Evolutionary conservation across 2,113 vertebrate species (phyloP).

Genomic region (Diadophis punctatus): DNA sequence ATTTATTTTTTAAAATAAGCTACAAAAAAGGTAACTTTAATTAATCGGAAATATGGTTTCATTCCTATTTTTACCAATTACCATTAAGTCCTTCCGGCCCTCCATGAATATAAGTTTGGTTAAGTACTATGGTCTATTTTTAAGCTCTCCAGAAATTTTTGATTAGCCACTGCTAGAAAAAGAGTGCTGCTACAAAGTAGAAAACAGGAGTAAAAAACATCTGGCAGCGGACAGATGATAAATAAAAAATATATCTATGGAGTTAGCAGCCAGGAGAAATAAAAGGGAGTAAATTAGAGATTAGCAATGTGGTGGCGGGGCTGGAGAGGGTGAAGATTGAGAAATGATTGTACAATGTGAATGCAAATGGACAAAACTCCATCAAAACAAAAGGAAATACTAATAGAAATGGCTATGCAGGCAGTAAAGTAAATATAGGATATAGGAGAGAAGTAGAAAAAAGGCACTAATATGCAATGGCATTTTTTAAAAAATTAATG

Average conservation of each 20-base stretch:
- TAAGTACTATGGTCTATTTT: not conserved
- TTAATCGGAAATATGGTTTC: not conserved
- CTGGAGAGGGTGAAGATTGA: too few species aligned
- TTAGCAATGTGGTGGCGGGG: not conserved
- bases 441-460: not conserved
- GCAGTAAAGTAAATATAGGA: not conserved
- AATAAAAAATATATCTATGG: not conserved
- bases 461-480: not conserved
- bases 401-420: not conserved
- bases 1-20: not conserved
- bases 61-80: not conserved
- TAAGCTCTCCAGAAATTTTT: not conserved
- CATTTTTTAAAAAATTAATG: not conserved
- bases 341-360: not conserved
- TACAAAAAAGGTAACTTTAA: not conserved
- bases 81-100: not conserved
- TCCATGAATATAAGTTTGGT: not conserved
- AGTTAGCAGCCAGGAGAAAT: not conserved
- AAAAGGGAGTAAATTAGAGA: not conserved
- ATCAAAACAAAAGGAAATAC: not conserved
- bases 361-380: not conserved
- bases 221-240: not conserved
- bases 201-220: not conserved
- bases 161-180: too few species aligned
- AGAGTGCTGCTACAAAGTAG: not conserved